Evolutionary conservation across 2,888 invertebrate species (phyloP).

Genomic region (Hyposoter didymator): DNA sequence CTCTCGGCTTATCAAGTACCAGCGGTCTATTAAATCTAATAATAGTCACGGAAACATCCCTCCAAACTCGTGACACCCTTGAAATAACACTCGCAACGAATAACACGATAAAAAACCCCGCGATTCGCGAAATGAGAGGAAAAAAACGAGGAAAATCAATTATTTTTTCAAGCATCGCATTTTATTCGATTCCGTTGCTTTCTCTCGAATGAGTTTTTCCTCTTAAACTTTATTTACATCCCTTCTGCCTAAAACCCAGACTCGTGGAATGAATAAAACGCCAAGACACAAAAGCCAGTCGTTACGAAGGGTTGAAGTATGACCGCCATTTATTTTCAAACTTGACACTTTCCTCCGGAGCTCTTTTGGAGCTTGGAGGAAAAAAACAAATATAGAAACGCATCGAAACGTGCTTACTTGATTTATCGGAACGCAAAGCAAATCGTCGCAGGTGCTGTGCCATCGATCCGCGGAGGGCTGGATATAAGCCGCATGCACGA

Average conservation of each 20-base stretch:
- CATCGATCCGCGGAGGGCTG: slow-evolving; percentile 58
- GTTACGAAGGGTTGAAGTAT: slow-evolving; percentile 76
- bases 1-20: slow-evolving; percentile 36
- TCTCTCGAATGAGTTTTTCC: not conserved
- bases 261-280: not conserved
- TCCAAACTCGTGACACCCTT: slow-evolving; percentile 8
- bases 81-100: slow-evolving; percentile 10
- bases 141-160: not conserved
- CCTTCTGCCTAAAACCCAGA: not conserved
- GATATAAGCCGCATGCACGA: not conserved
- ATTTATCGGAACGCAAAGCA: slow-evolving; percentile 67
- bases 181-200: not conserved
- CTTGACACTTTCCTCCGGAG: slow-evolving; percentile 61
- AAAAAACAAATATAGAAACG: slow-evolving; percentile 65
- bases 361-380: slow-evolving; percentile 1
- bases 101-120: not conserved
- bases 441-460: slow-evolving; percentile 58
- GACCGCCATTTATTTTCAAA: slow-evolving; percentile 78
- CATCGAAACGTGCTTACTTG: slow-evolving; percentile 64
- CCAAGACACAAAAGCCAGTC: slow-evolving; percentile 50
- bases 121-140: slow-evolving; percentile 4
- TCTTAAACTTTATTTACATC: not conserved
- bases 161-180: not conserved
- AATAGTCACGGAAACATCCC: slow-evolving; percentile 35
- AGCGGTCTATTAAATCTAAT: slow-evolving; percentile 25